Evolutionary conservation across 2,113 vertebrate species (phyloP).

Genomic region (Orientallactaga bullata): DNA sequence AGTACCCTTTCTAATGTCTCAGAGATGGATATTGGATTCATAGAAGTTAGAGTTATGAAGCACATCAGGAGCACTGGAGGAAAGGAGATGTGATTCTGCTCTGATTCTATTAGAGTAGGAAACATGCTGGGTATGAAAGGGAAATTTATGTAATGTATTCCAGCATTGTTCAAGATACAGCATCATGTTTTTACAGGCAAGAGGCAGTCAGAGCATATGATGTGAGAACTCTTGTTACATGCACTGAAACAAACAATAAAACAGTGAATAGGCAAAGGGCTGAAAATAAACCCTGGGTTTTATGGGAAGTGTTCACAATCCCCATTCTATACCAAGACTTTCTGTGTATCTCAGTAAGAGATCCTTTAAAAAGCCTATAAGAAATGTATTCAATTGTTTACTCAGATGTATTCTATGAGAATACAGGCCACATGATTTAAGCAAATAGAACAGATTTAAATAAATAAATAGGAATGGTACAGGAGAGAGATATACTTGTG

Average conservation of each 20-base stretch:
- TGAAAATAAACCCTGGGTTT: conserved; percentile 82
- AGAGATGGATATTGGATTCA: conserved; percentile 85
- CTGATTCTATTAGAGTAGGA: conserved; percentile 87
- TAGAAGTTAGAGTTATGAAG: conserved; percentile 84
- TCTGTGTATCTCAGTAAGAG: conserved; percentile 22
- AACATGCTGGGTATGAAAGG: conserved; percentile 87
- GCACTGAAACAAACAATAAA: conserved; percentile 83
- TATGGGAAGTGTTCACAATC: conserved; percentile 61
- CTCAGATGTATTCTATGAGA: conserved; percentile 49
- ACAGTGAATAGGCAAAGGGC: conserved; percentile 74
- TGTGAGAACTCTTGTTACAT: conserved; percentile 77
- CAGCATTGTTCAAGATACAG: conserved; percentile 85
- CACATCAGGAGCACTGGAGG: conserved; percentile 66
- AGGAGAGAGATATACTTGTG: background rate
- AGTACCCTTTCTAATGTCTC: conserved; percentile 81
- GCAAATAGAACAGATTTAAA: background rate
- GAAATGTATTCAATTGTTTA: conserved; percentile 51
- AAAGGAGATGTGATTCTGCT: conserved; percentile 84
- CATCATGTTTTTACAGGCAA: conserved; percentile 89
- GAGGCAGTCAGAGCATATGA: conserved; percentile 69
- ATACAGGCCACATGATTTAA: background rate
- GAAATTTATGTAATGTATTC: conserved; percentile 91
- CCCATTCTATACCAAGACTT: background rate
- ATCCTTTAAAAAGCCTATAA: conserved; percentile 22
- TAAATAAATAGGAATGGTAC: background rate